These are phyloP conservation scores for Panagrolaimus sp. DNA, from an alignment of 1,140 invertebrate genomes.

Conservation along the genomic window DNA sequence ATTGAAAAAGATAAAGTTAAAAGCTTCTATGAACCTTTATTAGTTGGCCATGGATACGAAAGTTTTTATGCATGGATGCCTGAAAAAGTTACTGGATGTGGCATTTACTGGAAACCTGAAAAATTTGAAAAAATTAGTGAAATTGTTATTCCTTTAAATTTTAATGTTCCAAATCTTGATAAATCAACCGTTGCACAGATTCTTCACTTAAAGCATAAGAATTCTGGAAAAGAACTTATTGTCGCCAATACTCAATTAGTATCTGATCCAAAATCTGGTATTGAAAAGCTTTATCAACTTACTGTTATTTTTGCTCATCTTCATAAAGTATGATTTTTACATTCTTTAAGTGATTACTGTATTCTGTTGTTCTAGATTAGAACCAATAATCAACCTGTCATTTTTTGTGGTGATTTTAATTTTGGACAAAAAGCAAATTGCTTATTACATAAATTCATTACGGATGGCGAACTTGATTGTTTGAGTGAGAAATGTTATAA, in stretches of 20 bases:
- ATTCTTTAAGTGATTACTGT: no score
- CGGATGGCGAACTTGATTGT: not conserved
- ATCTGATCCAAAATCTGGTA: not conserved
- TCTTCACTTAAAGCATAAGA: not conserved
- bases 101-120: not conserved
- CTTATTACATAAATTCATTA: not conserved
- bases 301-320: not conserved
- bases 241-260: slow-evolving; percentile 3
- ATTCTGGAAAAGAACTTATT: not conserved
- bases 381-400: not conserved
- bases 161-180: not conserved
- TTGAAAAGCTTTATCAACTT: not conserved
- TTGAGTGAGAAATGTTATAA: not conserved
- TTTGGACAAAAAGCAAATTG: not conserved
- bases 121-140: not conserved
- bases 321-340: not conserved
- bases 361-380: not conserved
- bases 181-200: not conserved
- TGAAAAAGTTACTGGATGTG: not conserved
- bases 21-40: no score
- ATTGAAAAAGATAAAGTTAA: no score
- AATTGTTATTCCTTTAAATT: not conserved
- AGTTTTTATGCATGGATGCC: no score
- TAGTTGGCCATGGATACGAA: no score
- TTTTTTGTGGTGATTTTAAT: not conserved